Conservation (phyloP, 1,140 invertebrate genomes). For the Nylanderia fulva region DNA sequence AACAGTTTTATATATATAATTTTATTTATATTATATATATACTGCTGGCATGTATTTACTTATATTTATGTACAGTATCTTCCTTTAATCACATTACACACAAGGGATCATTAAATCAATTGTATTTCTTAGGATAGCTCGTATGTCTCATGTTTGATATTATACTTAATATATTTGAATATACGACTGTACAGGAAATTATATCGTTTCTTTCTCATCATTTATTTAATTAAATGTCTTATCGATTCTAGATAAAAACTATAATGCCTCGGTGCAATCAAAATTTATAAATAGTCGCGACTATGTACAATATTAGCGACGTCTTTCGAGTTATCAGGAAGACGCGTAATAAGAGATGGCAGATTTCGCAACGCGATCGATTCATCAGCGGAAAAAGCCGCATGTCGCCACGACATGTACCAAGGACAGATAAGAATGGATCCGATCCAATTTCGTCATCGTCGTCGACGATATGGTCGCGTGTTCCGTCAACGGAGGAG, state of each 20-base stretch:
- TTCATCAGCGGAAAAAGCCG: slow-evolving; percentile 41
- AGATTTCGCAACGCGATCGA: slow-evolving; percentile 8
- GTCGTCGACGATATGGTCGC: slow-evolving; percentile 67
- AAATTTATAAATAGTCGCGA: not conserved
- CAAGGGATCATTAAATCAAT: slow-evolving; percentile 7
- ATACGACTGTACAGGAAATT: not conserved
- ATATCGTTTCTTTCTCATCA: not conserved
- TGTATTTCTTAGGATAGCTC: slow-evolving; percentile 31
- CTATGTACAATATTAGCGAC: slow-evolving; percentile 22
- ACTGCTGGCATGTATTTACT: slow-evolving; percentile 24
- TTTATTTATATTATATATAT: not conserved
- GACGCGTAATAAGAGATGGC: not conserved
- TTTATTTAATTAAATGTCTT: too few relatives aligned
- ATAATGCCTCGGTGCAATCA: too few relatives aligned
- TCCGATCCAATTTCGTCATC: slow-evolving; percentile 79
- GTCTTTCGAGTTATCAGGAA: not conserved
- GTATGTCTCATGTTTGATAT: not conserved
- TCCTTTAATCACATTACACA: slow-evolving; percentile 3
- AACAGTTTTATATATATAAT: not conserved
- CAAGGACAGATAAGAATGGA: slow-evolving; percentile 85
- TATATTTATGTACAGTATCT: slow-evolving; percentile 62
- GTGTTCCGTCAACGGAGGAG: slow-evolving; percentile 52
- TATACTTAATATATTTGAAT: slow-evolving; percentile 31
- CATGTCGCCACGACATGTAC: slow-evolving; percentile 34
- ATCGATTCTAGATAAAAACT: too few relatives aligned